These are phyloP conservation scores for Lophius americanus DNA, from an alignment of 2,797 vertebrate genomes.

Conservation along the genomic window DNA sequence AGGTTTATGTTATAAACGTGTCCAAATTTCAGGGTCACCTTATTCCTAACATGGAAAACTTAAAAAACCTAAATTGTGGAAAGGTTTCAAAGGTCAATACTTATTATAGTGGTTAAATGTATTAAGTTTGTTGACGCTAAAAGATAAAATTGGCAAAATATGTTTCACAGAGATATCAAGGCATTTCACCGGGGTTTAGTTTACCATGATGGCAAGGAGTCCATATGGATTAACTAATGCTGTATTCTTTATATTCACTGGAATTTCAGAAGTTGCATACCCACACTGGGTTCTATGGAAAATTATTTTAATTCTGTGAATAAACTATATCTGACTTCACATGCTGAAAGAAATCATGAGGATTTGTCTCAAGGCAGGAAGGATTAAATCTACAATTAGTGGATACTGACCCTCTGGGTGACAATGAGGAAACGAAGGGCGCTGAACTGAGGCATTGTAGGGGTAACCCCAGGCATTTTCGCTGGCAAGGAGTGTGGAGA, in stretches of 20 bases:
- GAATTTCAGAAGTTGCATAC: neutral
- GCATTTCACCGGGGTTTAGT: neutral
- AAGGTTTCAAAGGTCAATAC: too few species aligned
- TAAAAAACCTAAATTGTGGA: too few species aligned
- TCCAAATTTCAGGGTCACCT: too few species aligned
- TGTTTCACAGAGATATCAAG: too few species aligned
- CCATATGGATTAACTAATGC: neutral
- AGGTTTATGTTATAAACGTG: too few species aligned
- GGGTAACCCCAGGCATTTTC: constrained; percentile 89
- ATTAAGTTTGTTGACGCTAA: too few species aligned
- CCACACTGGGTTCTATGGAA: neutral
- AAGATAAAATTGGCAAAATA: too few species aligned
- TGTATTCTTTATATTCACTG: neutral
- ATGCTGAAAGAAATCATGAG: neutral
- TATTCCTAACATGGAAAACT: too few species aligned
- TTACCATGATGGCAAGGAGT: neutral
- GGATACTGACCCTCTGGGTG: constrained; percentile 89
- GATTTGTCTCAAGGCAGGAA: neutral
- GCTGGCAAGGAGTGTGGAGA: constrained; percentile 93
- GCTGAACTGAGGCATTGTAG: constrained; percentile 91
- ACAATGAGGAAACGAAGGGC: constrained; percentile 95
- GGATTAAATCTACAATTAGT: neutral
- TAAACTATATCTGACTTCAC: neutral
- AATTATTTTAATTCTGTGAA: neutral
- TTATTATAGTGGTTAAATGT: too few species aligned